A percentile compares a stretch with the other conserved stretches of the same genome.
Evolutionary conservation across 2,797 vertebrate genomes (phyloP).

Genomic region (Liparis tanakae): DNA sequence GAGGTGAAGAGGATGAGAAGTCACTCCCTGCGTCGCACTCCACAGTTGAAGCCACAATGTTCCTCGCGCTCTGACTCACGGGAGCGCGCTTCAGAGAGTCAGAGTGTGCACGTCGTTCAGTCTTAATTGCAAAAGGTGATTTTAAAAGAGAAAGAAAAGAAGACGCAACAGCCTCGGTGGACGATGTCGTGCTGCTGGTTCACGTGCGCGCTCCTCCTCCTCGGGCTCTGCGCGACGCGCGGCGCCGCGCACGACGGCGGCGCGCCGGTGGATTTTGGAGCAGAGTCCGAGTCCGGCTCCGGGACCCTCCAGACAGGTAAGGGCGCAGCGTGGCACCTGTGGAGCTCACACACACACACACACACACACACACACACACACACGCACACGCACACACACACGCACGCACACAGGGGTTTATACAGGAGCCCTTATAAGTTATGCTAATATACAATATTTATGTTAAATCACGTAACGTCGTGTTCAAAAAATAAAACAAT

Average conservation of each 20-base stretch:
- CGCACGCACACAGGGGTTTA: neutral
- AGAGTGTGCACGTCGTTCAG: conserved; percentile 4
- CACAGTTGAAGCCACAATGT: neutral
- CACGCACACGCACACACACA: too few relatives aligned
- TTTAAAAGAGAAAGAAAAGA: too few relatives aligned
- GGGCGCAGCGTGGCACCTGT: conserved; percentile 23
- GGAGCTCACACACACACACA: neutral
- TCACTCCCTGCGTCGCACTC: neutral
- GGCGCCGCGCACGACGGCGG: conserved; percentile 30
- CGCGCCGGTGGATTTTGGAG: conserved; percentile 49
- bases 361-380: too few relatives aligned
- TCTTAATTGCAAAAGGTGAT: neutral
- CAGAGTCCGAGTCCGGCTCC: conserved; percentile 78
- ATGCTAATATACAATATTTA: neutral
- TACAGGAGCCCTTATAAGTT: neutral
- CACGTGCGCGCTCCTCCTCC: conserved; percentile 55
- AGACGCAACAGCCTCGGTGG: too few relatives aligned
- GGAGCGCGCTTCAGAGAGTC: neutral
- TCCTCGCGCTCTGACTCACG: neutral
- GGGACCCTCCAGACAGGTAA: conserved; percentile 79
- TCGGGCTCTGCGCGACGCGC: conserved; percentile 34
- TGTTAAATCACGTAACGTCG: neutral
- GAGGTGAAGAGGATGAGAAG: conserved; percentile 40
- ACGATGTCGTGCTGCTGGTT: conserved; percentile 56
- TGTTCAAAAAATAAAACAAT: neutral